Evolutionary conservation across 53 echinoderm and acorn worm genomes (phyloP).

Genomic region (Antedon mediterranea): DNA sequence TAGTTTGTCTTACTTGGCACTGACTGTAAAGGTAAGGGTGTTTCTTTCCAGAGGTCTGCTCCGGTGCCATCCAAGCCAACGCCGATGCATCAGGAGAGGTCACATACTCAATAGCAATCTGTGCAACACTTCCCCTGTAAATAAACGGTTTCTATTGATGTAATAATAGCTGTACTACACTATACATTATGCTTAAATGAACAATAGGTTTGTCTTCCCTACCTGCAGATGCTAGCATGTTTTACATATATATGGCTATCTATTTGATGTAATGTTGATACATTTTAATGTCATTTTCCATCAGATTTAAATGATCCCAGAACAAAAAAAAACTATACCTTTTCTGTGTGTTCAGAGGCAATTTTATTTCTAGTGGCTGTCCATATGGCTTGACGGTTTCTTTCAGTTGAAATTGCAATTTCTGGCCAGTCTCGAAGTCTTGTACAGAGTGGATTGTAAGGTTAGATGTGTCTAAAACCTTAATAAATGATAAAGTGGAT

Average conservation of each 20-base stretch:
- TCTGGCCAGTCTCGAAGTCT: constrained; percentile 43
- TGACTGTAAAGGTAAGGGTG: constrained; percentile 94
- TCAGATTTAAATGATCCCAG: too few species aligned
- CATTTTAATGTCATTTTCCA: too few species aligned
- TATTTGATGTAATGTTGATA: too few species aligned
- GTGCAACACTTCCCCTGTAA: constrained; percentile 37
- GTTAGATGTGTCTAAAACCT: constrained; percentile 66
- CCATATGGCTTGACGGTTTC: constrained; percentile 45
- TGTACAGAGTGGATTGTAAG: constrained; percentile 40
- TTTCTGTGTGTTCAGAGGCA: constrained; percentile 45
- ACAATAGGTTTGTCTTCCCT: too few species aligned
- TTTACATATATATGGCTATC: too few species aligned
- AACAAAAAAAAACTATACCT: constrained; percentile 13
- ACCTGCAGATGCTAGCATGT: too few species aligned
- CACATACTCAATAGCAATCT: constrained; percentile 48
- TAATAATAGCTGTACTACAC: too few species aligned
- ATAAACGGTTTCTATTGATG: too few species aligned
- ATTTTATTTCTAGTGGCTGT: constrained; percentile 43
- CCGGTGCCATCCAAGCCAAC: constrained; percentile 69
- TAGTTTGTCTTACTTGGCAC: constrained; percentile 79
- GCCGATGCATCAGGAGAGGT: constrained; percentile 71
- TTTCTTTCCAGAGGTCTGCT: constrained; percentile 77
- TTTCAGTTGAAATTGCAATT: constrained; percentile 44
- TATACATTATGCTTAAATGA: too few species aligned
- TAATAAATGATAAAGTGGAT: background rate